Percentiles rank a stretch among this genome's conserved stretches.
phyloP scores from a whole-genome alignment of 2,888 invertebrate genomes.

The Glaucopsyche alexis region DNA sequence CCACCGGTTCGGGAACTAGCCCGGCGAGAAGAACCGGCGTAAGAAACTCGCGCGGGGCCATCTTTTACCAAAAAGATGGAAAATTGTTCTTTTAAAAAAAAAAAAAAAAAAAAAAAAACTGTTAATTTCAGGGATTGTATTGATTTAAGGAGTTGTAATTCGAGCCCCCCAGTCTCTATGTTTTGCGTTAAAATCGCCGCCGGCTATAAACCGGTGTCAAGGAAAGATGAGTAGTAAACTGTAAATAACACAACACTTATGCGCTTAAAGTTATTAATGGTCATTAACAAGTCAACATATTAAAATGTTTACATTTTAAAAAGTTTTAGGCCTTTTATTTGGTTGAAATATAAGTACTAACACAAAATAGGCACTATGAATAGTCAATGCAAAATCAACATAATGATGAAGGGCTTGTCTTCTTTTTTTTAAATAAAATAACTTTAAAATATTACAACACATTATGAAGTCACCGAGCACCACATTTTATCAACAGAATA shows the following conservation, averaged over 20 bases:
- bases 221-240: background rate
- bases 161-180: too few relatives aligned
- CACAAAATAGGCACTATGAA: background rate
- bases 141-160: too few relatives aligned
- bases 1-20: too few relatives aligned
- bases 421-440: background rate
- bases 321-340: slow-evolving; percentile 23
- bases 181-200: too few relatives aligned
- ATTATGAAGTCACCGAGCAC: background rate
- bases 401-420: background rate
- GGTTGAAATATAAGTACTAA: slow-evolving; percentile 9
- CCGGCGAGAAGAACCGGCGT: too few relatives aligned
- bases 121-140: too few relatives aligned
- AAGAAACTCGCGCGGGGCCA: too few relatives aligned
- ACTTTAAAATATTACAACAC: background rate
- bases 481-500: background rate
- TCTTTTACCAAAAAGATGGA: too few relatives aligned
- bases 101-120: too few relatives aligned
- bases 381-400: background rate
- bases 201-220: too few relatives aligned
- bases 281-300: slow-evolving; percentile 25
- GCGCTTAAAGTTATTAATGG: slow-evolving; percentile 20
- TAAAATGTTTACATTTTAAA: background rate
- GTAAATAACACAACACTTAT: background rate
- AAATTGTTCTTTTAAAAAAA: too few relatives aligned